Evolutionary conservation across 2,797 vertebrate species (phyloP), one percentile per base, ranked within the genome.

Genomic region (Alectoris magna): DNA sequence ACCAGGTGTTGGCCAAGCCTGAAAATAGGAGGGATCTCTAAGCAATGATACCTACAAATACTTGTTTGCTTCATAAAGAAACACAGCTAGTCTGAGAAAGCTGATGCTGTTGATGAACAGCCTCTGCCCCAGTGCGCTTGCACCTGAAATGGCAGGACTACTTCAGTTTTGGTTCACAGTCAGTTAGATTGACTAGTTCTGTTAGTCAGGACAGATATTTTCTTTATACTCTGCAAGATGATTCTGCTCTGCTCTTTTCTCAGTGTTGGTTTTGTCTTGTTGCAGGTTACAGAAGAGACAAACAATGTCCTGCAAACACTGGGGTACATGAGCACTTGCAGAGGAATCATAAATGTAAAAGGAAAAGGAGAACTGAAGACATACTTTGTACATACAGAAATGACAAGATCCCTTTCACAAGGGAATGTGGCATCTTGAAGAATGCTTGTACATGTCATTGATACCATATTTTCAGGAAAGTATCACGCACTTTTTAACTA

Each of bases 321-420:
- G 14, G 99, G 99, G 8, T 99, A 99, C 97, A 98, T 98, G 81
- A 99, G 99, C 93, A 98, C 98, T 0, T 99, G 99, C 87, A 98
- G 99, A 27, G 99, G 99, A 85, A 98, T 99, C 96, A 99, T 99
- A 97, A 99, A 99, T 2, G 99, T 99, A 75, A 99, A 99, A 97
- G 99, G 99, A 81, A 99, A 99, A 96, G 99, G 99, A 60, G 99
- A 99, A 66, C 94, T 99, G 96, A 99, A 99, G 97, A 99, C 99
- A 23, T 99, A 98, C 97, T 99, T 99, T 87, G 99, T 99, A 84
- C 99, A 99, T 98, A 99, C 99, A 1, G 99, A 99, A 97, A 99
- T 99, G 98, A 99, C 98, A 70, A 98, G 99, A 88, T 99, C 99
- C 79, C 98, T 99, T 79, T 99, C 99, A 90, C 99, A 99, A 96